Evolutionary conservation across 2,888 invertebrate genomes (phyloP).

Genomic region (Bhutanitis thaidina): DNA sequence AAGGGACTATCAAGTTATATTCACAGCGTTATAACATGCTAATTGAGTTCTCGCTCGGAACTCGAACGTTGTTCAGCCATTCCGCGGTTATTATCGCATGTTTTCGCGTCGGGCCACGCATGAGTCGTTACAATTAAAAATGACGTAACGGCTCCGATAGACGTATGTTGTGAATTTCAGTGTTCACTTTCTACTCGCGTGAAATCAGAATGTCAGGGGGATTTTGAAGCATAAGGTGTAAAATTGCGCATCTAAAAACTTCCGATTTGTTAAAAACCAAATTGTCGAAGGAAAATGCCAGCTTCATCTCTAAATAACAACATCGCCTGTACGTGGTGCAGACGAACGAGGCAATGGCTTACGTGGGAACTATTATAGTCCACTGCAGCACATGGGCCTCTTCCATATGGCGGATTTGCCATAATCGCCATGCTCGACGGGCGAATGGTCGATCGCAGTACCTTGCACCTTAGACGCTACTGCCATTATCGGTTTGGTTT

Average conservation of each 20-base stretch:
- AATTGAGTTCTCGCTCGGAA: constrained; percentile 10
- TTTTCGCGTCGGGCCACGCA: constrained; percentile 29
- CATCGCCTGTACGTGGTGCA: too few species aligned
- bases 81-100: constrained; percentile 23
- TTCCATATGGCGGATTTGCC: too few species aligned
- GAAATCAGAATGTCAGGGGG: constrained; percentile 9
- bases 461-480: too few species aligned
- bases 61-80: constrained; percentile 12
- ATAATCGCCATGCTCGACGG: too few species aligned
- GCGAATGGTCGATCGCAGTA: too few species aligned
- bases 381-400: too few species aligned
- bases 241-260: constrained; percentile 6
- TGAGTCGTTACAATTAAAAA: constrained; percentile 28
- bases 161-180: constrained; percentile 18
- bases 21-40: constrained; percentile 5
- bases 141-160: constrained; percentile 27
- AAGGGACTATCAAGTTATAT: constrained; percentile 4
- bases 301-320: too few species aligned
- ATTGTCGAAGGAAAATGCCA: too few species aligned
- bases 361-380: too few species aligned
- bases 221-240: constrained; percentile 5
- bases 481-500: too few species aligned
- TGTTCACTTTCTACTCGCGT: constrained; percentile 32
- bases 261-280: too few species aligned
- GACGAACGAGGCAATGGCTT: too few species aligned